Base-by-base conservation (phyloP, 2,113 vertebrate species). In the Oceanites oceanicus region DNA sequence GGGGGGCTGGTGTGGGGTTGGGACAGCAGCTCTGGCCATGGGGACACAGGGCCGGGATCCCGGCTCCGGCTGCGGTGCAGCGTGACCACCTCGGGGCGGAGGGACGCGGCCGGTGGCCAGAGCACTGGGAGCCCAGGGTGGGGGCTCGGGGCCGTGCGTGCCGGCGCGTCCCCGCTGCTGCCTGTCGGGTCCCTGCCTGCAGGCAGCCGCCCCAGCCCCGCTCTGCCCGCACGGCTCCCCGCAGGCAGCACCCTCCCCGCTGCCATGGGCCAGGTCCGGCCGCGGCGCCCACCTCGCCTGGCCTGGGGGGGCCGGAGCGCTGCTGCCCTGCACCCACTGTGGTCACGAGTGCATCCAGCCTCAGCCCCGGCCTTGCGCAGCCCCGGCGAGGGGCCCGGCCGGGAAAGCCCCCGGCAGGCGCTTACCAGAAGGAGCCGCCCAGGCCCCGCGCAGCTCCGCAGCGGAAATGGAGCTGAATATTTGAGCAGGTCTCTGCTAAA, bases 391-490 rank as follows among this genome's bases (percentile, higher is more conserved):
- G 80, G 59, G 36, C 74, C 58, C 30, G 4, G 79, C 83, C 86
- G 90, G 93, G 96, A 97, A 95, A 92, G 16, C 62, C 34, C 78
- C 88, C n/a, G 10, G 65, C 79, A 76, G 78, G n/a, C 62, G 4
- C 94, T 95, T 93, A 83, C 95, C 96, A 94, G 95, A 93, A 96
- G 74, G 73, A 82, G 88, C 94, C 90, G 79, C 86, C 81, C 80
- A 77, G 73, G 40, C 90, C 94, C 82, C 30, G 18, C 15, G 12
- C 75, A 15, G 79, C 82, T 62, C 58, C 36, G 73, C 85, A 59
- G 80, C 90, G 95, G 95, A 95, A 97, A 97, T 96, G 95, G 84
- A 96, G 92, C 85, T 93, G 94, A 95, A 94, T 93, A 93, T 92
- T 82, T 94, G 92, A 95, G 92, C 94, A 91, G 90, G 38, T 58